Evolutionary conservation across 2,797 vertebrate species (phyloP), one percentile per base, ranked within the genome.

Genomic region (Mareca penelope): DNA sequence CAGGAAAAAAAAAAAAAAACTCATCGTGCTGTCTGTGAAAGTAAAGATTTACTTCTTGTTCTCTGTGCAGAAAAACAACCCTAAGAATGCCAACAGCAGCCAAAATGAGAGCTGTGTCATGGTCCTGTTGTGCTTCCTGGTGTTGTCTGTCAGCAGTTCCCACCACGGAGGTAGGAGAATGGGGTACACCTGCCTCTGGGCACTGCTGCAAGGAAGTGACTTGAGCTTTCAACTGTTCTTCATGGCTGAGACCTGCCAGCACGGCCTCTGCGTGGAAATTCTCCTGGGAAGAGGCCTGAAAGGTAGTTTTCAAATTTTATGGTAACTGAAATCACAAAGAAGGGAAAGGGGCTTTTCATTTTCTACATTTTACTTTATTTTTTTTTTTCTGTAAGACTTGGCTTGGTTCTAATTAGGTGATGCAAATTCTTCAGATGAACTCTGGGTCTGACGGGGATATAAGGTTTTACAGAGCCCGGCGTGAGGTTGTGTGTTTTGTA

Each of bases 361-460:
- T 60, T 65, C 60, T 52, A 16, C 57, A 1, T n/a, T 80, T 71
- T 14, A 4, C 42, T 26, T 26, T 39, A 42, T 71, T 35, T 63
- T 35, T 63, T 63, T 40, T 63, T 35, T 63, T 44, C 37, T 52
- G 48, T 61, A 40, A 37, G 80, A 57, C 33, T 77, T 5, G 1
- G 33, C 35, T 92, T 44, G 55, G 42, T 92, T 97, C 94, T 96
- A 94, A 97, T 97, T 96, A 97, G 90, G 82, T 96, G 94, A 87
- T 64, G 78, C 83, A 81, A 87, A 95, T 97, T 95, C 83, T 97
- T 90, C 71, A 44, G 95, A 68, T 46, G 80, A 95, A 90, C 93
- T 63, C 35, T 31, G 52, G 72, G 85, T 88, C 97, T 78, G 88
- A 90, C 50, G 96, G 95, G 84, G 64, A 89, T 60, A 77, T 93